Percentiles rank a stretch among this genome's conserved stretches.
phyloP scores from a whole-genome alignment of 2,797 vertebrate species.

The Macropus fuliginosus region DNA sequence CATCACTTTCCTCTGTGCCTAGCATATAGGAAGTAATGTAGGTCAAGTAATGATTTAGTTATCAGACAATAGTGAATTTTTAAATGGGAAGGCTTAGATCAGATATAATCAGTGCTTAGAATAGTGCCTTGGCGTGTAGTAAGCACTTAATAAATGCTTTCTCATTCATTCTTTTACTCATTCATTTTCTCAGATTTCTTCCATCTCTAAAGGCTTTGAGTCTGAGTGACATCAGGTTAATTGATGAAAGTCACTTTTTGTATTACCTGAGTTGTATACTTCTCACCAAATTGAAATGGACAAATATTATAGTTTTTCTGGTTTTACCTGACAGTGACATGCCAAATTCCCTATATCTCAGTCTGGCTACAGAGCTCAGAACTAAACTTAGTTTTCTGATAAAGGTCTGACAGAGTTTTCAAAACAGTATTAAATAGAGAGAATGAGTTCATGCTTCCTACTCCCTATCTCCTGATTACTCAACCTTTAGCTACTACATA shows the following conservation, averaged over 20 bases:
- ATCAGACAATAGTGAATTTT: not conserved
- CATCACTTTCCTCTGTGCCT: not conserved
- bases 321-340: slow-evolving; percentile 4
- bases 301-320: not conserved
- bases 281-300: not conserved
- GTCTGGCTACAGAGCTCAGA: not conserved
- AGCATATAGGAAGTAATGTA: not conserved
- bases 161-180: not conserved
- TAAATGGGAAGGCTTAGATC: not conserved
- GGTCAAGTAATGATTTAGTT: not conserved
- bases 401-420: not conserved
- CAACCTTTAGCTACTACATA: not conserved
- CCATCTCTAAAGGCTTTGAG: not conserved
- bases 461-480: not conserved
- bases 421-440: slow-evolving; percentile 26
- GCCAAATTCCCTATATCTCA: slow-evolving; percentile 17
- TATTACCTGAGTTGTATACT: not conserved
- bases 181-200: not conserved
- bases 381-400: not conserved
- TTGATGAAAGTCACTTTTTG: not conserved
- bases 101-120: not conserved
- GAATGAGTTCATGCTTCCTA: slow-evolving; percentile 12
- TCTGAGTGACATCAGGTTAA: not conserved
- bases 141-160: not conserved
- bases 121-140: not conserved